Evolutionary conservation across 2,113 vertebrate genomes (phyloP).

Genomic region (Carollia perspicillata): DNA sequence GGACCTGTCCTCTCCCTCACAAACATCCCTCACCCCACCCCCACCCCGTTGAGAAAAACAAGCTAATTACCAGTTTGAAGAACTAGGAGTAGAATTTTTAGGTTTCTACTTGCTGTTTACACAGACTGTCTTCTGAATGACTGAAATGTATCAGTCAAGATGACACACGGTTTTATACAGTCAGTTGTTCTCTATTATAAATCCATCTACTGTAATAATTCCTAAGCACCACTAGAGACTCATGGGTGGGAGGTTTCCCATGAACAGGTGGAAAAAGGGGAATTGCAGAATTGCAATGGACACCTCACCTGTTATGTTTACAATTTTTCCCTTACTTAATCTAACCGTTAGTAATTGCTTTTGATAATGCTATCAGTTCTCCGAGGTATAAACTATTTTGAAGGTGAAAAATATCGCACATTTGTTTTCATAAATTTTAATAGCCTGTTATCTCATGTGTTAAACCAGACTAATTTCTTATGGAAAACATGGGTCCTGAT

Average conservation of each 20-base stretch:
- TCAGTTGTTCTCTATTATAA: neutral
- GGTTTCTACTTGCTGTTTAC: neutral
- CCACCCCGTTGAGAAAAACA: neutral
- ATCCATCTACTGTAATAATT: neutral
- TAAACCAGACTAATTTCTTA: neutral
- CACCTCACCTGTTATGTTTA: neutral
- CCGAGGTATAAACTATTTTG: neutral
- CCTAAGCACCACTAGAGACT: neutral
- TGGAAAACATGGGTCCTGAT: neutral
- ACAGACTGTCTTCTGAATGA: constrained; percentile 8
- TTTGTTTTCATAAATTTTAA: neutral
- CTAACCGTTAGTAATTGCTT: neutral
- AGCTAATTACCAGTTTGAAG: neutral
- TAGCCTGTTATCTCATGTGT: neutral
- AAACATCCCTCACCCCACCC: neutral
- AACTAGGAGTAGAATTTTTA: neutral
- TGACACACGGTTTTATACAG: neutral
- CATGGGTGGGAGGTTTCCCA: neutral
- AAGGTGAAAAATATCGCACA: constrained; percentile 18
- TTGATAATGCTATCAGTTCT: neutral
- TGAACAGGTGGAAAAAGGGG: neutral
- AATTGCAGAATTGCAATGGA: neutral
- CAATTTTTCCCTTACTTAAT: neutral
- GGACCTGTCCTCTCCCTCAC: neutral
- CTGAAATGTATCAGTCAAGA: neutral